Percentiles rank a stretch among this genome's conserved stretches.
Conservation (phyloP, 2,113 vertebrate species). For the Elephas maximus region DNA sequence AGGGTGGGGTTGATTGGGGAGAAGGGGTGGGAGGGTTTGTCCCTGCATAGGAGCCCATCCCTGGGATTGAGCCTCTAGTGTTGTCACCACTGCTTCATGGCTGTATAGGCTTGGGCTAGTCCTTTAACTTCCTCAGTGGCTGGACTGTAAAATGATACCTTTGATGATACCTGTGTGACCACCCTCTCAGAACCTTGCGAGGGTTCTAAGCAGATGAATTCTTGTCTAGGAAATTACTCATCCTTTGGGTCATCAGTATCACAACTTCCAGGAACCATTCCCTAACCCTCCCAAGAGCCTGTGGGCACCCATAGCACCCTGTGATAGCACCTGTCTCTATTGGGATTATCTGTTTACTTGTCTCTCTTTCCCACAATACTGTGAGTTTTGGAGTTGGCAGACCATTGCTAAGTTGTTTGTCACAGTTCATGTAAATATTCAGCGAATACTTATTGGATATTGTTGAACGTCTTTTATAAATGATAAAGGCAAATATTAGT, state of each 20-base stretch:
- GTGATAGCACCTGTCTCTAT: neutral
- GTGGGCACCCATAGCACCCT: neutral
- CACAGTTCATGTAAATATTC: neutral
- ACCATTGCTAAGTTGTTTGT: neutral
- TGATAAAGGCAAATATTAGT: neutral
- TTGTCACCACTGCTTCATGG: neutral
- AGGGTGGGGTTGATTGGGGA: neutral
- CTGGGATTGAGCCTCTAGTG: neutral
- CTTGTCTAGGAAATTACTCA: neutral
- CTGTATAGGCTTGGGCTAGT: neutral
- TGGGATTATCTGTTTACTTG: neutral
- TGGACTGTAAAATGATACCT: neutral
- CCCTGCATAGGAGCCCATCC: neutral
- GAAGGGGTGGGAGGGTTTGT: neutral
- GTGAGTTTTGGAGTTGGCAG: conserved; percentile 3
- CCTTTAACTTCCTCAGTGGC: neutral
- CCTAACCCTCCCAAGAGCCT: neutral
- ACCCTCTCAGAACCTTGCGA: neutral
- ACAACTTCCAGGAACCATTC: neutral
- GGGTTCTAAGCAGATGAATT: neutral
- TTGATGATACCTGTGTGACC: neutral
- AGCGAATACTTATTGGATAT: neutral
- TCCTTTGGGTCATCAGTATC: neutral
- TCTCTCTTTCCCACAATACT: neutral
- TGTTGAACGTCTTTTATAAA: conserved; percentile 41